These are phyloP conservation scores for Octomys mimax DNA, from an alignment of 2,797 vertebrate genomes.

Conservation along the genomic window DNA sequence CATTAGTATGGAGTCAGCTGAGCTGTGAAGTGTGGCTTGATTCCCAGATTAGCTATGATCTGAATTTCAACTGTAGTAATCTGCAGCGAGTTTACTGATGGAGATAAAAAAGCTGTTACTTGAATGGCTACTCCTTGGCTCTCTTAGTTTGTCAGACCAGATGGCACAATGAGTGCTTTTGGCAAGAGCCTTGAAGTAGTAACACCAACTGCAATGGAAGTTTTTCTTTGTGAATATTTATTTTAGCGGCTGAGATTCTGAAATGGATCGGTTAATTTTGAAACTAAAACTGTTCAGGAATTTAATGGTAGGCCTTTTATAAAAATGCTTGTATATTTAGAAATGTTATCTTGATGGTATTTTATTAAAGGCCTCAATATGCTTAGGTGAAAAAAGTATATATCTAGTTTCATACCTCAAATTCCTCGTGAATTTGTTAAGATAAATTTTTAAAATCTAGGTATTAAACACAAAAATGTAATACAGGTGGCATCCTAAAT, in stretches of 20 bases:
- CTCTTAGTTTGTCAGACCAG: constrained; percentile 74
- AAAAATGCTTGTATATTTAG: constrained; percentile 33
- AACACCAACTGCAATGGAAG: constrained; percentile 63
- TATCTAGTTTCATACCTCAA: not conserved
- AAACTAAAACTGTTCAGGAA: constrained; percentile 67
- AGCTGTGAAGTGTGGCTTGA: constrained; percentile 67
- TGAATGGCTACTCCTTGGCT: constrained; percentile 78
- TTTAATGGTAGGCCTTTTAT: not conserved
- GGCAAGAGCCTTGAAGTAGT: constrained; percentile 70
- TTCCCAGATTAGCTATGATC: constrained; percentile 68
- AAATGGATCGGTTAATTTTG: constrained; percentile 63
- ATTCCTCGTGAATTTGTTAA: constrained; percentile 43
- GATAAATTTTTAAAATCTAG: constrained; percentile 45
- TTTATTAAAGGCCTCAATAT: not conserved
- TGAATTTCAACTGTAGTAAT: constrained; percentile 52
- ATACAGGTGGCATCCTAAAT: not conserved
- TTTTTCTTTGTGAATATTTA: constrained; percentile 55
- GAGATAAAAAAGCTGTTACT: constrained; percentile 74
- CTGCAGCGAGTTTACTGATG: constrained; percentile 68
- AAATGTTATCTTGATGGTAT: constrained; percentile 13
- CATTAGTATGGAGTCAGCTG: constrained; percentile 51
- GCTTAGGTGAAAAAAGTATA: not conserved
- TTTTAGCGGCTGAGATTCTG: constrained; percentile 53
- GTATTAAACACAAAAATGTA: constrained; percentile 3
- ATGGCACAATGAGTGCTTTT: constrained; percentile 76